Evolutionary conservation across 2,888 invertebrate species (phyloP), one percentile per base, ranked within the genome.

Genomic region (Latheticus oryzae): DNA sequence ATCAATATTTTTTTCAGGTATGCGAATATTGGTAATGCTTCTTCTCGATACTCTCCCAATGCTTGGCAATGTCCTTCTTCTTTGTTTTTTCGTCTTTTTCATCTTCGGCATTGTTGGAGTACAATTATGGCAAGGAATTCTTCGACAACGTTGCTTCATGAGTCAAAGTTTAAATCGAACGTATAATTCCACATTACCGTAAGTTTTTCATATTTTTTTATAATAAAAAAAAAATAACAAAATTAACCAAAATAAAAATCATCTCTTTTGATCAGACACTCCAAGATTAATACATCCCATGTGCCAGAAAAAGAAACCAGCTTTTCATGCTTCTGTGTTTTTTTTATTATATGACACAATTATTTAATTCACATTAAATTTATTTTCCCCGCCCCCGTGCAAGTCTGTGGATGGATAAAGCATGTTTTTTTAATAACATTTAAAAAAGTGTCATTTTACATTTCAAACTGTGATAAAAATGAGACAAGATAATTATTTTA

Each of bases 31-130:
- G 76, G 99, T 99, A 70, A 99, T 98, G 95, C 84, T 99, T 57
- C 85, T 99, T 42, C 84, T 99, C 75, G 99, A 99, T 81, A 99
- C 99, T 3, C 84, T 99, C 66, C 99, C 99, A 7, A 99, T 99
- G 99, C 83, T 99, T 73, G 98, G 99, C 65, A 99, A 99, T 81
- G 99, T 99, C 43, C 83, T 99, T 66, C 85, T 99, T 66, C 84
- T 99, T 63, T 99, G 99, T 81, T 99, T 99, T 86, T 99, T 99
- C 84, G 99, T 99, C 58, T 99, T 99, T 87, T 99, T 99, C 85
- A 99, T 99, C 78, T 99, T 99, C 77, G 99, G 99, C 66, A 99
- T 99, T 76, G 93, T 99, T 69, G 99, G 99, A 11, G 99, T 99
- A 26, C 99, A 99, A 79, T 85, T 99, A 43, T 99, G 99, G 99